Evolutionary conservation across 2,113 vertebrate species (phyloP).

Genomic region (Chaetops frenatus): DNA sequence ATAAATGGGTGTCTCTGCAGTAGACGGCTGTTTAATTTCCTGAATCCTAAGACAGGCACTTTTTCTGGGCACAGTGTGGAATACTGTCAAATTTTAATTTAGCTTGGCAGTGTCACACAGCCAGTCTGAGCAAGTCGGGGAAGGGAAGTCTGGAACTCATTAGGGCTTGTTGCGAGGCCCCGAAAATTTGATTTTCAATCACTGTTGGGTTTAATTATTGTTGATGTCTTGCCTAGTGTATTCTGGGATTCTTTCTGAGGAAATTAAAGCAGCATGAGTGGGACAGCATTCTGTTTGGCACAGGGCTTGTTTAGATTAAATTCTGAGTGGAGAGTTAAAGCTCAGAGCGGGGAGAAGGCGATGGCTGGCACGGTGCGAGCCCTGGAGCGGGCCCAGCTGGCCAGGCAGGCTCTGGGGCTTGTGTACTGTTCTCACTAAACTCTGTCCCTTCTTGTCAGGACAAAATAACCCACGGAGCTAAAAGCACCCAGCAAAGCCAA

Average conservation of each 20-base stretch:
- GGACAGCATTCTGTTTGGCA: background rate
- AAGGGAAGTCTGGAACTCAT: constrained; percentile 58
- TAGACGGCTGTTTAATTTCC: background rate
- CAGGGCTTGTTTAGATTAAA: constrained; percentile 18
- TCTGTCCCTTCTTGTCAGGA: background rate
- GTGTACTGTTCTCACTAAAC: background rate
- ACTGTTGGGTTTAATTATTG: constrained; percentile 58
- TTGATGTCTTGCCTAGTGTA: constrained; percentile 35
- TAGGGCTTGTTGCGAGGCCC: constrained; percentile 24
- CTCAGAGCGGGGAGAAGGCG: background rate
- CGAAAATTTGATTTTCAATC: constrained; percentile 13
- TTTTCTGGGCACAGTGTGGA: background rate
- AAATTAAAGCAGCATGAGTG: constrained; percentile 42
- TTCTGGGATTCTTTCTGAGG: constrained; percentile 38
- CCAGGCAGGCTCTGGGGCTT: background rate
- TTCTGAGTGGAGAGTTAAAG: background rate
- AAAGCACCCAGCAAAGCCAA: background rate
- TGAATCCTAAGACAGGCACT: background rate
- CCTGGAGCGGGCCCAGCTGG: background rate
- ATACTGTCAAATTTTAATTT: constrained; percentile 1
- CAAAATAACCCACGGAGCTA: background rate
- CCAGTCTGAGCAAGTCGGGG: background rate
- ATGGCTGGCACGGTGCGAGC: background rate
- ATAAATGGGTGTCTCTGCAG: background rate
- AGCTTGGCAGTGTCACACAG: constrained; percentile 3